Evolutionary conservation across 1,140 invertebrate genomes (phyloP).

Genomic region (Drosophila eugracilis): DNA sequence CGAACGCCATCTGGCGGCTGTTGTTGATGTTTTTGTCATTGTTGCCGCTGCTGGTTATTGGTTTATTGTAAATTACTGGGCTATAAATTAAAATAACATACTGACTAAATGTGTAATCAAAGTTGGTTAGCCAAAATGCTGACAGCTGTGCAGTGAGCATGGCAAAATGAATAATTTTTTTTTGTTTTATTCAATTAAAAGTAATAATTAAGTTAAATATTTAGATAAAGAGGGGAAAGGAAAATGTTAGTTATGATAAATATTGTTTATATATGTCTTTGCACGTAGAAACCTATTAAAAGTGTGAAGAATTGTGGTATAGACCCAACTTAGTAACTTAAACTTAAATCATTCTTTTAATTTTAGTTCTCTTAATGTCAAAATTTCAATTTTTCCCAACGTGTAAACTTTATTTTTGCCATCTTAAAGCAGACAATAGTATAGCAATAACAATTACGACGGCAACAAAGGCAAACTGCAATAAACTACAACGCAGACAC

Average conservation of each 20-base stretch:
- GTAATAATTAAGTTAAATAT: constrained; percentile 7
- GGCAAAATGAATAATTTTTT: background rate
- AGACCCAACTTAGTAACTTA: no score
- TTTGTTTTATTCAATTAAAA: constrained; percentile 8
- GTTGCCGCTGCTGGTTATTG: constrained; percentile 42
- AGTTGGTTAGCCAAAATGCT: constrained; percentile 34
- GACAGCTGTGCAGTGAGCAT: background rate
- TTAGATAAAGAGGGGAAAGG: background rate
- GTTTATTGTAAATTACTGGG: constrained; percentile 74
- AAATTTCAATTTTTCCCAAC: background rate
- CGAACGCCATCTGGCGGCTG: constrained; percentile 51
- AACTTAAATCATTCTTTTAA: no score
- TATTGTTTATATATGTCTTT: background rate
- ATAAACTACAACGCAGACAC: constrained; percentile 16
- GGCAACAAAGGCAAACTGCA: constrained; percentile 7
- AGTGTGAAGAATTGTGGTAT: no score
- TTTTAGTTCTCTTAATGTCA: no score
- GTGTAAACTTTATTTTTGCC: background rate
- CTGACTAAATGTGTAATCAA: constrained; percentile 73
- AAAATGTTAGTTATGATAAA: background rate
- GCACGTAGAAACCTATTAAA: no score
- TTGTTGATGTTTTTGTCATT: constrained; percentile 43
- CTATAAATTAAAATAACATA: constrained; percentile 80
- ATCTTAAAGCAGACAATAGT: constrained; percentile 26
- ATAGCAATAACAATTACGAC: constrained; percentile 25